These are phyloP conservation scores for Sinosuthora webbiana DNA, from an alignment of 2,113 vertebrate species.

Conservation along the genomic window DNA sequence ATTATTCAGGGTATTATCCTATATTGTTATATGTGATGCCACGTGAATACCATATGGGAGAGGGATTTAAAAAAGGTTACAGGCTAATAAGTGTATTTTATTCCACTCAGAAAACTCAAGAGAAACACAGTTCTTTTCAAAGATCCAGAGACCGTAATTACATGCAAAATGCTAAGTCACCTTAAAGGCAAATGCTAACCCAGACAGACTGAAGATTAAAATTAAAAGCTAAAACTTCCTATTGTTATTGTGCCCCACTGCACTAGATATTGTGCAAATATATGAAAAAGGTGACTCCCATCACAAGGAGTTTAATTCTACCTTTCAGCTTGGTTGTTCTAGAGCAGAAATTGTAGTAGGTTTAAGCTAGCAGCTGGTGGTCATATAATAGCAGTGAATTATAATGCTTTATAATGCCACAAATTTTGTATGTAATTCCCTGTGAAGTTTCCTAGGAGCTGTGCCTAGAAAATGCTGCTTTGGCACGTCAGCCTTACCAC, in stretches of 20 bases:
- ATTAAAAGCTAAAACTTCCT: background rate
- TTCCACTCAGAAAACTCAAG: slow-evolving; percentile 19
- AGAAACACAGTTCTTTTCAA: background rate
- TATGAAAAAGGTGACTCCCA: background rate
- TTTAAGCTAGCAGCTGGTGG: slow-evolving; percentile 14
- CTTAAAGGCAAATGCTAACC: slow-evolving; percentile 11
- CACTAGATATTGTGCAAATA: slow-evolving; percentile 22
- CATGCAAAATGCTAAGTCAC: slow-evolving; percentile 9
- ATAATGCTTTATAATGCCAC: background rate
- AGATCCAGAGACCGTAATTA: slow-evolving; percentile 1
- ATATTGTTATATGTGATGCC: slow-evolving; percentile 16
- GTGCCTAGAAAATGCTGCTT: background rate
- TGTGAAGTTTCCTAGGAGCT: background rate
- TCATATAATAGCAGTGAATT: background rate
- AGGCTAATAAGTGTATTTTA: slow-evolving; percentile 33
- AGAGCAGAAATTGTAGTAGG: background rate
- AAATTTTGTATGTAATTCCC: background rate
- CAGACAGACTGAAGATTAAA: background rate
- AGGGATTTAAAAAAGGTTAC: slow-evolving; percentile 16
- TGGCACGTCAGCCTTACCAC: background rate
- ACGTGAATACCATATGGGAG: background rate
- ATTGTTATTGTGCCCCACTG: background rate
- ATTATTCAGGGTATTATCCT: background rate
- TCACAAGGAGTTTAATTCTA: slow-evolving; percentile 18
- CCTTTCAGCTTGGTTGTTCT: background rate